Base-by-base conservation (phyloP, 2,888 invertebrate genomes). In the Sinopyrophorus schimmeli region DNA sequence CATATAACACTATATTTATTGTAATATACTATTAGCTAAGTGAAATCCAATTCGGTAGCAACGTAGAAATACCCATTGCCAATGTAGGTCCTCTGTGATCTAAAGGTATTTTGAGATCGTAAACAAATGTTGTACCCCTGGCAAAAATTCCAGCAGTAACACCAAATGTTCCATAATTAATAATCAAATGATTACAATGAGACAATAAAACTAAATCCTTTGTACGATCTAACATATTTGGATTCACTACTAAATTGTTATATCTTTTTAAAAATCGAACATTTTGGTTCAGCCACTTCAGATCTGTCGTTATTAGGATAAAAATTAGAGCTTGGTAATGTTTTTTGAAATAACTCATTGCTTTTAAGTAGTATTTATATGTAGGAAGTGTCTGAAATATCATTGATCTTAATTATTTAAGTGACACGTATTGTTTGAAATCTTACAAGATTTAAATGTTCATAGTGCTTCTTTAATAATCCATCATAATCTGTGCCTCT, bases 161-260 rank as follows among this genome's bases (percentile, higher is more conserved):
- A 23, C 54, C 54, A 40, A 51, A 58, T 9, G 56, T 56, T 9
- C 58, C 58, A 21, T 58, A 58, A 21, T 42, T 54, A 9, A 58
- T 56, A 12, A 58, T 54, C 11, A 44, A 53, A 17, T 58, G 58
- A 26, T 58, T 55, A 21, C 55, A 58, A 10, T 51, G 39, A 11
- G 54, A 54, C 12, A 58, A 28, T 9, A 56, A 15, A 3, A 41
- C 46, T 10, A 58, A 32, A 39, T 56, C 58, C 5, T 47, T 31
- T n/a, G 35, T 11, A 39, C 34, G 32, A 3, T 41, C 38, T 7
- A 28, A 26, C 5, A 20, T 15, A 10, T 28, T 41, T 2, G 50
- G 53, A 34, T 49, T 54, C n/a, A 50, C 47, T 10, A 42, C 24
- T 5, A 52, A 37, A 4, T 24, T 43, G 5, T 23, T 23, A 3